Base-by-base conservation (phyloP, 1,140 invertebrate species). In the Aradophagus sp. region DNA sequence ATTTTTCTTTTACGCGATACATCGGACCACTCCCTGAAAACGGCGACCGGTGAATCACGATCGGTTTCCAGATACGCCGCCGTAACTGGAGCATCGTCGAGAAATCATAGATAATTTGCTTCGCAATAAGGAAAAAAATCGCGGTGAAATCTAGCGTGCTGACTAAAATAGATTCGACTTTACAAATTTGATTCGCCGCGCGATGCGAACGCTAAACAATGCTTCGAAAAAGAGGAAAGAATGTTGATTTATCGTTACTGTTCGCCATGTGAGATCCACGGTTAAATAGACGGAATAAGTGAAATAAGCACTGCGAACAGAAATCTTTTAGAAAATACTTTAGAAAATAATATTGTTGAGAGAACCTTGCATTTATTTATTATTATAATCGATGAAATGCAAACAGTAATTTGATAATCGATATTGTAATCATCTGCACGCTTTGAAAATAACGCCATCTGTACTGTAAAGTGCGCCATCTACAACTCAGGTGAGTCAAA, bases 51-150 rank as follows among this genome's bases (percentile, higher is more conserved):
- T 80, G 76, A 80, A 76, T 80, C 79, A 80, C 73, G 74, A 71
- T 74, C 42, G 39, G 38, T 74, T 65, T 66, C 48, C 58, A 68
- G 67, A 67, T 71, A 53, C 55, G 50, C 34, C 55, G 15, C 16
- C 55, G 67, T 76, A 79, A 78, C 70, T 75, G 74, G 76, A 80
- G 73, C 76, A 78, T 31, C 48, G 53, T 41, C 53, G 58, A 75
- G 75, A 76, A 77, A 67, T 75, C 58, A 48, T 67, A 62, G 27
- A 56, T 74, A 68, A 68, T 71, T 71, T 42, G 31, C 63, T 47
- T 47, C 41, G 58, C 36, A 35, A 68, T 70, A 73, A 69, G 45
- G 63, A 45, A 76, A 74, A 73, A 59, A 42, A 42, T 45, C 39
- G 50, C 56, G 58, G 58, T 67, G 48, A 52, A 66, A 61, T 53